Conservation (phyloP, 2,113 vertebrate genomes). For the Heterocephalus glaber region DNA sequence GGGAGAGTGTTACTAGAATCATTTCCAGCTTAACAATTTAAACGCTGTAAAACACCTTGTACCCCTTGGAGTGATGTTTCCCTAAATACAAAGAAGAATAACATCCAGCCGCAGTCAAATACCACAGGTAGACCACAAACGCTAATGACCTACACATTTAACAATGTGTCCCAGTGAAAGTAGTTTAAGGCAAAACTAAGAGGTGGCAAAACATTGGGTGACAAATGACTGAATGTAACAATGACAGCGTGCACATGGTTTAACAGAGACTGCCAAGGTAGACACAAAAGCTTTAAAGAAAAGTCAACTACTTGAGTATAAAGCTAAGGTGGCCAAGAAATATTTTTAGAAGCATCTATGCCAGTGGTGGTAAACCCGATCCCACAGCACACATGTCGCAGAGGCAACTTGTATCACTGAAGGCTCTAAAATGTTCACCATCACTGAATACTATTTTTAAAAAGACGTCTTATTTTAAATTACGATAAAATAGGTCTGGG, state of each 20-base stretch:
- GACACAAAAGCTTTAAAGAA: slow-evolving; percentile 23
- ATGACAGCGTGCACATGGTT: not conserved
- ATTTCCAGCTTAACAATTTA: slow-evolving; percentile 49
- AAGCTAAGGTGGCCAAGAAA: not conserved
- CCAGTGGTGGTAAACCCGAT: not conserved
- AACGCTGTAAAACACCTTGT: not conserved
- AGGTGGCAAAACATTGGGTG: not conserved
- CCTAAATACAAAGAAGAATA: not conserved
- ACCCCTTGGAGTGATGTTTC: not conserved
- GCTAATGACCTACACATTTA: not conserved
- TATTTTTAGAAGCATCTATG: slow-evolving; percentile 39
- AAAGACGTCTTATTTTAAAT: not conserved
- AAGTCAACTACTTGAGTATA: not conserved
- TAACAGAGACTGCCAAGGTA: not conserved
- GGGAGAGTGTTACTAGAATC: not conserved
- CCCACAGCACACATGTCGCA: not conserved
- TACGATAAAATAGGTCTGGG: not conserved
- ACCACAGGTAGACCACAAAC: not conserved
- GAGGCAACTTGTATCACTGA: not conserved
- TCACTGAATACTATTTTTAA: not conserved
- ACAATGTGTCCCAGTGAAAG: not conserved
- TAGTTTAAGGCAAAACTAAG: not conserved
- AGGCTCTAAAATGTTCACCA: not conserved
- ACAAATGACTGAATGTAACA: not conserved
- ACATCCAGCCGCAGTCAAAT: not conserved